phyloP scores from a whole-genome alignment of 2,113 vertebrate genomes.

The Neofelis nebulosa region DNA sequence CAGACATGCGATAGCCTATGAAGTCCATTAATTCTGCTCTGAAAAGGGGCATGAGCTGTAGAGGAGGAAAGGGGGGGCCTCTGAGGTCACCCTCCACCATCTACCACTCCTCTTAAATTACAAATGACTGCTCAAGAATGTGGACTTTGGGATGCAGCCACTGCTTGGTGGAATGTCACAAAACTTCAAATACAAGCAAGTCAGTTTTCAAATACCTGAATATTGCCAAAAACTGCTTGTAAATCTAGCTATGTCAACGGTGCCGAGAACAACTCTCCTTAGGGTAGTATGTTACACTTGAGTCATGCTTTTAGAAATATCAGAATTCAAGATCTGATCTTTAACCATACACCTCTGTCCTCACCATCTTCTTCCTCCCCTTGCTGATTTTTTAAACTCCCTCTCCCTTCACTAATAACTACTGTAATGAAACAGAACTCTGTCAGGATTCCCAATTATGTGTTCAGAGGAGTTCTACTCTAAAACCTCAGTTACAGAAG shows the following conservation, averaged over 20 bases:
- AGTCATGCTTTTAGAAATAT: neutral
- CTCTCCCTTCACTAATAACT: neutral
- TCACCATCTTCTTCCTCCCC: neutral
- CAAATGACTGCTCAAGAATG: slow-evolving; percentile 76
- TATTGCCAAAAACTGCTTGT: slow-evolving; percentile 40
- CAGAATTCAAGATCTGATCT: neutral
- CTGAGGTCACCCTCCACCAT: slow-evolving; percentile 44
- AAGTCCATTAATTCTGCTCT: slow-evolving; percentile 46
- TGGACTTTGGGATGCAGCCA: slow-evolving; percentile 77
- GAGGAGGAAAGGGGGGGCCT: neutral
- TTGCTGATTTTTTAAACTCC: neutral
- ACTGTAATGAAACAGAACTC: neutral
- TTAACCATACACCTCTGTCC: neutral
- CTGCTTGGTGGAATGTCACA: slow-evolving; percentile 72
- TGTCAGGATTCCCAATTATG: neutral
- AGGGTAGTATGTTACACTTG: neutral
- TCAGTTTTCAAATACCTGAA: slow-evolving; percentile 23
- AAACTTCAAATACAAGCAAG: slow-evolving; percentile 79
- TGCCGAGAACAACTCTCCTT: neutral
- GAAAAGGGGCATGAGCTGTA: slow-evolving; percentile 34
- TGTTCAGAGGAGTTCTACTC: neutral
- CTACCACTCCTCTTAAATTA: slow-evolving; percentile 61
- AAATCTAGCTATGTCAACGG: slow-evolving; percentile 41
- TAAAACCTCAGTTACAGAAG: neutral
- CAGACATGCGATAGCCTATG: slow-evolving; percentile 34